Conservation (phyloP, 2,113 vertebrate species). For the Corythoichthys intestinalis region DNA sequence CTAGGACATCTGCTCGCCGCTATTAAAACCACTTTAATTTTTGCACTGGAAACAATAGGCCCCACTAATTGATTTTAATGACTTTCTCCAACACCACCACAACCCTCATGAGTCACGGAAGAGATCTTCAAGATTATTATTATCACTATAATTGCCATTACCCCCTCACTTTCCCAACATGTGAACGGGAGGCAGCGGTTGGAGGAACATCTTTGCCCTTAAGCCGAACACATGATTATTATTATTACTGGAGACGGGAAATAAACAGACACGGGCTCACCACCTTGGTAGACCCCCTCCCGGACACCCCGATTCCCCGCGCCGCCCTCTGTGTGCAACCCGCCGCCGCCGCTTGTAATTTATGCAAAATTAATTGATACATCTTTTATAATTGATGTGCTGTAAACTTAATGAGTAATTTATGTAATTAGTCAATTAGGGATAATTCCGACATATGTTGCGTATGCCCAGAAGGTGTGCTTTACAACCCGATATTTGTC, state of each 20-base stretch:
- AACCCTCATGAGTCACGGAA: conserved; percentile 94
- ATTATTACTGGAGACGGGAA: conserved; percentile 92
- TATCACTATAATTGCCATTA: conserved; percentile 97
- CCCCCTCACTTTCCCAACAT: conserved; percentile 74
- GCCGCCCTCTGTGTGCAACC: conserved; percentile 80
- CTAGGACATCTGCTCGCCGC: conserved; percentile 67
- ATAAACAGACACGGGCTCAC: conserved; percentile 78
- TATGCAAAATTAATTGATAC: conserved; percentile 99
- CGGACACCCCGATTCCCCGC: conserved; percentile 82
- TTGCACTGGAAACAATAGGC: conserved; percentile 81
- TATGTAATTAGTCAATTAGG: conserved; percentile 99
- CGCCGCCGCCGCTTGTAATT: conserved; percentile 88
- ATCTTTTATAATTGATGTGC: conserved; percentile 99
- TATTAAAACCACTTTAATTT: conserved; percentile 68
- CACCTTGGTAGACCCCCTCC: conserved; percentile 77
- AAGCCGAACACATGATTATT: conserved; percentile 99
- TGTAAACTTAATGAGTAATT: conserved; percentile 99
- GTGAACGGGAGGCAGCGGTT: conserved; percentile 77
- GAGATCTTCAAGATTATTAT: conserved; percentile 99
- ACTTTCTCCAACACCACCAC: conserved; percentile 91
- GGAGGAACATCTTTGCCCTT: conserved; percentile 83
- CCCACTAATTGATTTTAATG: conserved; percentile 99
- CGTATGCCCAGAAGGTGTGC: conserved; percentile 99
- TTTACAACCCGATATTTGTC: conserved; percentile 99
- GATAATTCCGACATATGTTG: conserved; percentile 99